Evolutionary conservation across 2,113 vertebrate species (phyloP).

Genomic region (Corvus hawaiiensis): DNA sequence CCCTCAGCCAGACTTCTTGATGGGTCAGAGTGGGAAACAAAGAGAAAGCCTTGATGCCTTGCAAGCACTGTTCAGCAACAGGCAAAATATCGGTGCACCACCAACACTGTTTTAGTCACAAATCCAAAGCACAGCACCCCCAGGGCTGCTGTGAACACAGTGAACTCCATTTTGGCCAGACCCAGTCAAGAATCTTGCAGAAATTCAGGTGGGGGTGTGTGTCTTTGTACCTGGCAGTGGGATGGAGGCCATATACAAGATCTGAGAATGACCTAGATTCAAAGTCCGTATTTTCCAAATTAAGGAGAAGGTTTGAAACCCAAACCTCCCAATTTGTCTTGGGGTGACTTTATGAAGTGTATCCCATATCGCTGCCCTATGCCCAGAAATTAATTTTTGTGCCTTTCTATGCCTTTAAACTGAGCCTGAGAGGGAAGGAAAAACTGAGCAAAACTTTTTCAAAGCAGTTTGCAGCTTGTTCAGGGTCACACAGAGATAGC

Average conservation of each 20-base stretch:
- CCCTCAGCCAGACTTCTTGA: background rate
- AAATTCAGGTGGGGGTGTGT: rapidly evolving
- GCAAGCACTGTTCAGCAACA: background rate
- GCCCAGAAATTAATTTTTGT: too few relatives aligned
- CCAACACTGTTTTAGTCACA: background rate
- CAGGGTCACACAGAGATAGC: too few relatives aligned
- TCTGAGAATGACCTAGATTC: background rate
- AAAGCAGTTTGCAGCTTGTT: too few relatives aligned
- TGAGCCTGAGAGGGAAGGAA: too few relatives aligned
- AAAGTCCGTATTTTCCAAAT: background rate
- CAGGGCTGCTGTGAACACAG: background rate
- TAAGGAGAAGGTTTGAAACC: background rate
- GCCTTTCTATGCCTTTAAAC: too few relatives aligned
- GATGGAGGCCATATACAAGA: background rate
- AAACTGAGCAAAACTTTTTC: too few relatives aligned
- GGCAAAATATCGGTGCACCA: background rate
- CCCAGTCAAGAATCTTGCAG: background rate
- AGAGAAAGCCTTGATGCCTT: background rate
- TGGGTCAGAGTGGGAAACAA: background rate
- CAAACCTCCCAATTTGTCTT: background rate
- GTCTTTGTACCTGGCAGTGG: background rate
- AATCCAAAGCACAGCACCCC: background rate
- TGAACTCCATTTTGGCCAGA: background rate
- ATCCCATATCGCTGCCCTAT: too few relatives aligned
- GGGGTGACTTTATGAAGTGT: too few relatives aligned